Conservation (phyloP, 2,797 vertebrate species). For the Rhinophrynus dorsalis region DNA sequence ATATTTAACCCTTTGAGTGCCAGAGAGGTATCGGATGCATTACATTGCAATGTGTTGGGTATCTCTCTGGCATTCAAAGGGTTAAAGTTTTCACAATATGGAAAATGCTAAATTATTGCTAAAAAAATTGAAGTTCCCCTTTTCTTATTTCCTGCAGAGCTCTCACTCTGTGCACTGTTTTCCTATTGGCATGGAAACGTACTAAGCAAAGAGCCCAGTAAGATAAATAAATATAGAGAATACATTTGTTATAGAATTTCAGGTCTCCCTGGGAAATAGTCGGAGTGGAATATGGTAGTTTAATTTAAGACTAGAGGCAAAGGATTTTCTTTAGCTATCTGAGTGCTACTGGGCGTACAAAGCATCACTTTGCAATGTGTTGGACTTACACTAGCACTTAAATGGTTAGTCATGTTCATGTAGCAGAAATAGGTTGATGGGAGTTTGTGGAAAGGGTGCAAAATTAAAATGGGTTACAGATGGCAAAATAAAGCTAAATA, state of each 20-base stretch:
- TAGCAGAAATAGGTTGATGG: no score
- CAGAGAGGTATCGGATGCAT: no score
- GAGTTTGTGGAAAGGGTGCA: not conserved
- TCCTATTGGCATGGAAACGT: constrained; percentile 15
- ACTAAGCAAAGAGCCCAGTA: constrained; percentile 3
- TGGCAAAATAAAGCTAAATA: not conserved
- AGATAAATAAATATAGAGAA: constrained; percentile 19
- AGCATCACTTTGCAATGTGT: no score
- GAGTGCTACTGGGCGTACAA: no score
- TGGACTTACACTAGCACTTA: no score
- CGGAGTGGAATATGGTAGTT: not conserved
- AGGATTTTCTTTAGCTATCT: no score
- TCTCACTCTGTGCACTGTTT: not conserved
- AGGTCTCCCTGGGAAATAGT: not conserved
- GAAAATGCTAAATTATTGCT: no score
- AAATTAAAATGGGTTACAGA: not conserved
- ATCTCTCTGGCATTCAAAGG: no score
- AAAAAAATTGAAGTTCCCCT: not conserved
- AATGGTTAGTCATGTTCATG: no score
- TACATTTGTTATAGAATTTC: not conserved
- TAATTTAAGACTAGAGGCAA: not conserved
- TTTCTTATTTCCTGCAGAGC: constrained; percentile 9
- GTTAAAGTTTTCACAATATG: no score
- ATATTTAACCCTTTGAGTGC: no score
- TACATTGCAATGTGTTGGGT: no score